A percentile compares a stretch with the other conserved stretches of the same genome.
Evolutionary conservation across 2,888 invertebrate species (phyloP).

Genomic region (Gibbula magus): DNA sequence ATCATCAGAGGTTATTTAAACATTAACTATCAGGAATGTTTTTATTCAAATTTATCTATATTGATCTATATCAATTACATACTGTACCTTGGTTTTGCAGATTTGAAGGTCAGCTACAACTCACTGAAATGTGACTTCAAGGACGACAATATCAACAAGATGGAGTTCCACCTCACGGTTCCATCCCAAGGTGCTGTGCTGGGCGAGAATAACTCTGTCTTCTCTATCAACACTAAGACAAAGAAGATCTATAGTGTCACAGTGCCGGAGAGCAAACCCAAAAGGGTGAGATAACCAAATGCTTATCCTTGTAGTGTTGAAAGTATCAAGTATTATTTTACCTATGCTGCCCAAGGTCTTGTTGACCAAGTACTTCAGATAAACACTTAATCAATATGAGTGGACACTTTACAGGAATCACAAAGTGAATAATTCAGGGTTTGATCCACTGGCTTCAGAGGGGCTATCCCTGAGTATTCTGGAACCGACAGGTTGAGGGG

Average conservation of each 20-base stretch:
- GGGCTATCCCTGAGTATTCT: no score
- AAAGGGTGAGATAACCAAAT: constrained; percentile 44
- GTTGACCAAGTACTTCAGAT: background rate
- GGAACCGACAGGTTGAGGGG: no score
- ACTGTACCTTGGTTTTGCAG: constrained; percentile 43
- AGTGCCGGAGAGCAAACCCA: constrained; percentile 65
- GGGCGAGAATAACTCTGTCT: constrained; percentile 57
- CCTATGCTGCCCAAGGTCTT: background rate
- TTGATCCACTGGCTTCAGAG: no score
- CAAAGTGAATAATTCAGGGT: no score
- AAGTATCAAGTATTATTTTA: no score
- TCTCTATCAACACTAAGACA: constrained; percentile 60
- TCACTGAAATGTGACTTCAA: constrained; percentile 69
- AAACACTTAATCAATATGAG: background rate
- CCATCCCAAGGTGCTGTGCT: constrained; percentile 65
- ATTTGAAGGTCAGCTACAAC: constrained; percentile 56
- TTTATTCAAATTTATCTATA: no score
- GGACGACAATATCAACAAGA: constrained; percentile 63
- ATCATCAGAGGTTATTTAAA: no score
- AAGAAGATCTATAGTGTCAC: constrained; percentile 61
- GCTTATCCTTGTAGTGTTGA: no score
- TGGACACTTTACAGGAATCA: no score
- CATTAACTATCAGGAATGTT: no score
- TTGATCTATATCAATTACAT: no score
- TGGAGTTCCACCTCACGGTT: constrained; percentile 58